Evolutionary conservation across 2,888 invertebrate species (phyloP).

Genomic region (Dryomyza anilis): DNA sequence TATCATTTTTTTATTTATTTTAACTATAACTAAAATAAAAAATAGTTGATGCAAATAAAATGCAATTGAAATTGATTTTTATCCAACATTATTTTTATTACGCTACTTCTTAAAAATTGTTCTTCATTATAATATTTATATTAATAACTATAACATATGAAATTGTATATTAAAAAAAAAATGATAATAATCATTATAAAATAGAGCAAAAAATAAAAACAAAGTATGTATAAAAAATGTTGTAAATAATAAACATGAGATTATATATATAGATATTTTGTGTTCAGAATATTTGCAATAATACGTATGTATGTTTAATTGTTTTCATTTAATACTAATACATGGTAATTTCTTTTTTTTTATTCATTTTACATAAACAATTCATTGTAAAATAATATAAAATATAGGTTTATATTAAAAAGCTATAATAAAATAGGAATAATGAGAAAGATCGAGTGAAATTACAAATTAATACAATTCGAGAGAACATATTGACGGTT

Average conservation of each 20-base stretch:
- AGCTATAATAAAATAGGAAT: constrained; percentile 2
- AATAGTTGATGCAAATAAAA: constrained; percentile 10
- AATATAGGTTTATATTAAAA: background rate
- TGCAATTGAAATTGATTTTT: constrained; percentile 10
- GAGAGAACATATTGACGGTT: too few species aligned
- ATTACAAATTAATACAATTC: too few species aligned
- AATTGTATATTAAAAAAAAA: constrained; percentile 26
- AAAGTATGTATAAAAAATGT: background rate
- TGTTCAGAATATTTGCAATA: constrained; percentile 2
- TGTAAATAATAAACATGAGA: too few species aligned
- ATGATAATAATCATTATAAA: constrained; percentile 25
- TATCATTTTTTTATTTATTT: too few species aligned
- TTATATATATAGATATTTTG: too few species aligned
- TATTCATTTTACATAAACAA: background rate
- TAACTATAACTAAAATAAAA: background rate
- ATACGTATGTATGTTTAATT: background rate
- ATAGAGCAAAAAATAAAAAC: constrained; percentile 10
- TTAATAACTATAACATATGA: constrained; percentile 22
- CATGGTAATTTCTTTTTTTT: background rate
- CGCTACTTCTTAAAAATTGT: constrained; percentile 33
- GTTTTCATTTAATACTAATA: background rate
- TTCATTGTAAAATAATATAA: constrained; percentile 1
- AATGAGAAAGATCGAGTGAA: background rate
- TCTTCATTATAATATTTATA: constrained; percentile 6
- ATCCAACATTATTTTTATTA: constrained; percentile 33